A percentile compares a stretch with the other conserved stretches of the same genome.
phyloP scores from a whole-genome alignment of 2,797 vertebrate species.

The Arrhamphus sclerolepis region DNA sequence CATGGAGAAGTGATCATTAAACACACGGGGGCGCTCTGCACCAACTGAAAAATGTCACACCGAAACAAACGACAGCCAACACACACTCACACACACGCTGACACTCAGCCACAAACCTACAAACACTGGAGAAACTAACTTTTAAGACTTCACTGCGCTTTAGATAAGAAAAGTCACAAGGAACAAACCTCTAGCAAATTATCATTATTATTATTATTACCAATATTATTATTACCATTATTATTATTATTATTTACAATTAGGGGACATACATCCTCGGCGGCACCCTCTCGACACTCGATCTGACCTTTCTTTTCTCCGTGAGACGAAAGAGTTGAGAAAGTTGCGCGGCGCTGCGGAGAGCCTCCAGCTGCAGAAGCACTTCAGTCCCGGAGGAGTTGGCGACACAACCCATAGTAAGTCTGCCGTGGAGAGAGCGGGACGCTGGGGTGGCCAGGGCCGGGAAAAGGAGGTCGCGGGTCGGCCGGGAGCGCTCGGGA shows the following conservation, averaged over 20 bases:
- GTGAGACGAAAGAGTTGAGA: slow-evolving; percentile 79
- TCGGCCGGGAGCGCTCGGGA: slow-evolving; percentile 41
- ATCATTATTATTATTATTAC: slow-evolving; percentile 14
- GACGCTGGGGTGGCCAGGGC: slow-evolving; percentile 50
- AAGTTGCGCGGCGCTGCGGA: slow-evolving; percentile 82
- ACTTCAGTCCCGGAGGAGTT: slow-evolving; percentile 85
- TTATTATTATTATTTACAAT: slow-evolving; percentile 1
- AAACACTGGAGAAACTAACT: slow-evolving; percentile 52
- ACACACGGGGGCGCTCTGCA: slow-evolving; percentile 79
- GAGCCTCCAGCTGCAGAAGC: slow-evolving; percentile 84
- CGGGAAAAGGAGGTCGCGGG: slow-evolving; percentile 34
- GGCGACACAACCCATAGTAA: slow-evolving; percentile 85
- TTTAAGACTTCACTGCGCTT: slow-evolving; percentile 26
- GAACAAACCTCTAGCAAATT: neutral
- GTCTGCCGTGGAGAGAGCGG: slow-evolving; percentile 56
- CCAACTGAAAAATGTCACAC: slow-evolving; percentile 43
- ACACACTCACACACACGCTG: slow-evolving; percentile 11
- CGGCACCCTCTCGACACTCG: slow-evolving; percentile 12
- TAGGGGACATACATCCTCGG: neutral
- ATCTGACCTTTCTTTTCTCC: slow-evolving; percentile 85
- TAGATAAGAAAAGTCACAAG: slow-evolving; percentile 17
- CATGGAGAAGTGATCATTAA: neutral
- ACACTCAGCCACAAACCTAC: slow-evolving; percentile 25
- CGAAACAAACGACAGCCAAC: slow-evolving; percentile 2
- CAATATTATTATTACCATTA: slow-evolving; percentile 10